These are phyloP conservation scores for Papilio protenor DNA, from an alignment of 2,888 invertebrate species.

Conservation along the genomic window DNA sequence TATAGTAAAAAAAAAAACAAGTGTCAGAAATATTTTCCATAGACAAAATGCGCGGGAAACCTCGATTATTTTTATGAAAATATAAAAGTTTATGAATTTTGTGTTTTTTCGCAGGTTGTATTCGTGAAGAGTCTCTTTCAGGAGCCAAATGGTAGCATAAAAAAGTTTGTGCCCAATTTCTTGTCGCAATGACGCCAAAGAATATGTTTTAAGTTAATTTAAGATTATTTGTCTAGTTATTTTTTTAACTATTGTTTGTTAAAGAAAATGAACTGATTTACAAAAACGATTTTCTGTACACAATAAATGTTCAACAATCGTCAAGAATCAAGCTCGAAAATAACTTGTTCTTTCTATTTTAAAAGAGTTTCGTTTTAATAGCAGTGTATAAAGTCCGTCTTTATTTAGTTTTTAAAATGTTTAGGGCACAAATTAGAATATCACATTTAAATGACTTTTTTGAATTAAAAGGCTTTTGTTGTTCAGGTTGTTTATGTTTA, in stretches of 20 bases:
- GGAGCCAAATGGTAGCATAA: constrained; percentile 61
- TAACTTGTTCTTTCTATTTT: neutral
- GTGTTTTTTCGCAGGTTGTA: constrained; percentile 82
- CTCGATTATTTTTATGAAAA: neutral
- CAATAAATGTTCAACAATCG: neutral
- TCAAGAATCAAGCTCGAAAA: neutral
- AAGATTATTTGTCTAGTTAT: constrained; percentile 8
- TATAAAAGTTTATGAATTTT: neutral
- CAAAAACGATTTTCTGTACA: neutral
- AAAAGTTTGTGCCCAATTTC: constrained; percentile 61
- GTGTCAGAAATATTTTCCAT: neutral
- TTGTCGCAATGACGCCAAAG: constrained; percentile 54
- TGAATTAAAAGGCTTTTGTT: neutral
- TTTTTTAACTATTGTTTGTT: neutral
- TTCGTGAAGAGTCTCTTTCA: constrained; percentile 93
- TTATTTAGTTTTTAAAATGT: neutral
- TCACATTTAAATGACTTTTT: neutral
- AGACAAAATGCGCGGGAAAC: neutral
- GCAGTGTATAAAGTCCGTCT: neutral
- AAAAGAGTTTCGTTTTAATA: neutral
- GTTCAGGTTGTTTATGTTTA: neutral
- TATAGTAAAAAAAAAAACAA: neutral
- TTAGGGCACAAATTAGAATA: constrained; percentile 5
- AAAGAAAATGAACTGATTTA: neutral
- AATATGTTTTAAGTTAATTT: constrained; percentile 37